A percentile compares a stretch with the other conserved stretches of the same genome.
Conservation (phyloP, 2,888 invertebrate genomes). For the Panopea generosa region DNA sequence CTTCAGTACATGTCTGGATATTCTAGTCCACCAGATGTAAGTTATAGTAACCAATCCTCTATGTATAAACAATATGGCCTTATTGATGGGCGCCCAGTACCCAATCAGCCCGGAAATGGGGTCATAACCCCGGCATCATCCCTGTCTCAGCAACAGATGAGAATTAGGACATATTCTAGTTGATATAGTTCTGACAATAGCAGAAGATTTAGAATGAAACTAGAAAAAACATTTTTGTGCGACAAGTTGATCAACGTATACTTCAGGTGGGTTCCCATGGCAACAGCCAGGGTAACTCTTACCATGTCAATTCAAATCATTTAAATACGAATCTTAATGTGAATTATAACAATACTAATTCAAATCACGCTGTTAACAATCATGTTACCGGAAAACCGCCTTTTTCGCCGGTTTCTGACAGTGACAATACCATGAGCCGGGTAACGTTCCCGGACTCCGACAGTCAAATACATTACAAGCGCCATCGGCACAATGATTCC, state of each 20-base stretch:
- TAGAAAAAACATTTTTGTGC: slow-evolving; percentile 66
- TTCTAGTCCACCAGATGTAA: slow-evolving; percentile 49
- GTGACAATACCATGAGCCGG: slow-evolving; percentile 53
- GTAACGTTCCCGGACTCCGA: slow-evolving; percentile 71
- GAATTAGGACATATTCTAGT: slow-evolving; percentile 61
- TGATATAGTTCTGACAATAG: slow-evolving; percentile 76
- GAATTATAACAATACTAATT: too few relatives aligned
- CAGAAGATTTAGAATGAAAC: slow-evolving; percentile 64
- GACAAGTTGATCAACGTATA: slow-evolving; percentile 72
- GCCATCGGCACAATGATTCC: slow-evolving; percentile 70
- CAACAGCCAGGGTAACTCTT: slow-evolving; percentile 35
- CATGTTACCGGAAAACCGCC: slow-evolving; percentile 53
- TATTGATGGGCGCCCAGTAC: slow-evolving; percentile 59
- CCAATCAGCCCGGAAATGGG: slow-evolving; percentile 15
- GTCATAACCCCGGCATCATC: slow-evolving; percentile 27
- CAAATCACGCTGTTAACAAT: too few relatives aligned
- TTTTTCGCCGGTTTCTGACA: slow-evolving; percentile 57
- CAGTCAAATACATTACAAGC: slow-evolving; percentile 70
- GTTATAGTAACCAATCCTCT: slow-evolving; percentile 37
- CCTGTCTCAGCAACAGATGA: background rate
- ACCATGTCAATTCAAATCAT: slow-evolving; percentile 36
- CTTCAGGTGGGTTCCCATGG: slow-evolving; percentile 50
- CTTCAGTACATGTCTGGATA: slow-evolving; percentile 56
- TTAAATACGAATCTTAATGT: slow-evolving; percentile 16
- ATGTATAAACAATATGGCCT: slow-evolving; percentile 70